Conservation (phyloP, 37 sponge, comb jelly and placozoan genomes). For the Axinella damicornis region DNA sequence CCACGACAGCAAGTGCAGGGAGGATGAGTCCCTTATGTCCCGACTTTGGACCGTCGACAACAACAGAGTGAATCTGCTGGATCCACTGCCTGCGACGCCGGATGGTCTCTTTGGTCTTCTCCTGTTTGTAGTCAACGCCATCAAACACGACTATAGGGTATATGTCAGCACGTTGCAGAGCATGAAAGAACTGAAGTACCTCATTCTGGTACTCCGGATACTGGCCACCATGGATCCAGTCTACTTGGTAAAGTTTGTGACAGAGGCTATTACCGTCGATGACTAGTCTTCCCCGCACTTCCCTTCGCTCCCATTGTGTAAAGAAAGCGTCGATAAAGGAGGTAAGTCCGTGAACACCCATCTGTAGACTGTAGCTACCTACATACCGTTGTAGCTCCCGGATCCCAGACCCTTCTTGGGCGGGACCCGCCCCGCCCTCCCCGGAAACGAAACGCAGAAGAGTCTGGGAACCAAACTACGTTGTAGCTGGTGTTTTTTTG, state of each 20-base stretch:
- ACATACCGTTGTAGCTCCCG: no score
- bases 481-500: no score
- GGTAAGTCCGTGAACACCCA: constrained; percentile 75
- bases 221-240: constrained; percentile 74
- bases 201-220: constrained; percentile 41
- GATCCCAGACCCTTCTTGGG: no score
- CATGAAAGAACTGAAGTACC: constrained; percentile 37
- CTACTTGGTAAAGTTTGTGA: constrained; percentile 30
- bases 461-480: no score
- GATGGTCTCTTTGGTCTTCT: constrained; percentile 43
- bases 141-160: constrained; percentile 76
- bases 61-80: no score
- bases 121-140: constrained; percentile 67
- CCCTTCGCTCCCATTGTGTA: constrained; percentile 17
- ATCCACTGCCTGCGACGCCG: background rate
- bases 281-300: constrained; percentile 40
- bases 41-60: no score
- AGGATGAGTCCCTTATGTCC: no score
- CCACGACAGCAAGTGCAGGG: constrained; percentile 39
- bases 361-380: no score
- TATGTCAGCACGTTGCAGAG: constrained; percentile 36
- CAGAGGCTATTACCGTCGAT: constrained; percentile 73
- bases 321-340: constrained; percentile 46
- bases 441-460: no score
- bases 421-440: no score